Evolutionary conservation across 2,888 invertebrate genomes (phyloP).

Genomic region (Orchestes rusci): DNA sequence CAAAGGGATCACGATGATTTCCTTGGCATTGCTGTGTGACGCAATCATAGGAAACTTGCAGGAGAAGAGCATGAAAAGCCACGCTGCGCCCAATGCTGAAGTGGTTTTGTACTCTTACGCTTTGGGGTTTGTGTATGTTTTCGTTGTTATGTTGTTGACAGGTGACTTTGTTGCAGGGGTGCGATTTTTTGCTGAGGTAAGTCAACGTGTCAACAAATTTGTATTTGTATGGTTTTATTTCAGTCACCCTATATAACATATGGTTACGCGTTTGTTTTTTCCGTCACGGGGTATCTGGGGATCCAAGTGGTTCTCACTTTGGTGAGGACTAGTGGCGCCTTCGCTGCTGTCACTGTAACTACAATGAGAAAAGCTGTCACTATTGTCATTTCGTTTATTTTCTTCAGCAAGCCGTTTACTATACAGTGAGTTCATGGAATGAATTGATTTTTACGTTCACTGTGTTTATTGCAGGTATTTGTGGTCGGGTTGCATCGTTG

Average conservation of each 20-base stretch:
- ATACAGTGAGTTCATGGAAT: slow-evolving; percentile 58
- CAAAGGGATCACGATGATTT: slow-evolving; percentile 67
- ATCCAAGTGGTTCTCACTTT: slow-evolving; percentile 87
- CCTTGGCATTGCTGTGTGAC: slow-evolving; percentile 83
- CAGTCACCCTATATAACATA: slow-evolving; percentile 71
- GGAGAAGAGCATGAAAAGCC: slow-evolving; percentile 86
- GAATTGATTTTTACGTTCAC: too few relatives aligned
- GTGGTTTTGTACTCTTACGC: slow-evolving; percentile 89
- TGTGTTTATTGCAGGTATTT: slow-evolving; percentile 68
- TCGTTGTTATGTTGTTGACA: slow-evolving; percentile 61
- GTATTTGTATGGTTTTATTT: slow-evolving; percentile 36
- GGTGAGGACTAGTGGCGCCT: slow-evolving; percentile 83
- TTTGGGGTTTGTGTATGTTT: slow-evolving; percentile 77
- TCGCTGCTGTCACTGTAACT: slow-evolving; percentile 88
- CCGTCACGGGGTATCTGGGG: slow-evolving; percentile 85
- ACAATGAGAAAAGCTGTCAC: slow-evolving; percentile 88
- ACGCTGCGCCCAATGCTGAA: slow-evolving; percentile 80
- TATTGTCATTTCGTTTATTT: slow-evolving; percentile 84
- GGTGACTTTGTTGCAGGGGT: slow-evolving; percentile 72
- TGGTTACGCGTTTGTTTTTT: slow-evolving; percentile 78
- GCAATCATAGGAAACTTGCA: slow-evolving; percentile 96
- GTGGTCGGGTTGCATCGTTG: slow-evolving; percentile 85
- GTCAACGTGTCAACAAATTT: background rate
- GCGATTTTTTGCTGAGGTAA: slow-evolving; percentile 67
- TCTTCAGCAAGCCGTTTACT: slow-evolving; percentile 82